phyloP scores from a whole-genome alignment of 2,797 vertebrate species.

The Coccyzus lansbergi region DNA sequence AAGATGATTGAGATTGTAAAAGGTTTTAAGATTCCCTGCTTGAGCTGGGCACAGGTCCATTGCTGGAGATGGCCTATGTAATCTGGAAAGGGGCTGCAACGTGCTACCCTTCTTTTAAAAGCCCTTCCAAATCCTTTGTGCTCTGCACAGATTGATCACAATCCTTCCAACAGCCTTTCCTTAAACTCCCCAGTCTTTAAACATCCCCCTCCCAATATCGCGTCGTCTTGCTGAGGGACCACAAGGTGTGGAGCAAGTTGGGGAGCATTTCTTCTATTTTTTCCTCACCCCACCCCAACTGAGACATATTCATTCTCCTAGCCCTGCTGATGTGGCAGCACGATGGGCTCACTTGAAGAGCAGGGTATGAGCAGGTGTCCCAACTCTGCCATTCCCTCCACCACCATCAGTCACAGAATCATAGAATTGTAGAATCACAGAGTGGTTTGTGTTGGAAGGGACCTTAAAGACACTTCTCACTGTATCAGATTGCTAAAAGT shows the following conservation, averaged over 20 bases:
- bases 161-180: neutral
- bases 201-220: rapidly evolving
- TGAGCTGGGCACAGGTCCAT: rapidly evolving
- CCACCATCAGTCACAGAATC: neutral
- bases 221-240: neutral
- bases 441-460: no score
- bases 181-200: neutral
- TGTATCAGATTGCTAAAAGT: no score
- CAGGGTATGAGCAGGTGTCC: neutral
- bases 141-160: neutral
- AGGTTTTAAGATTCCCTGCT: neutral
- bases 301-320: rapidly evolving
- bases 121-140: neutral
- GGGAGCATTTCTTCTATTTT: neutral
- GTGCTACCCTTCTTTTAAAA: neutral
- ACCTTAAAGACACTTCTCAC: no score
- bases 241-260: neutral
- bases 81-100: neutral
- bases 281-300: neutral
- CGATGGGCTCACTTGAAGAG: neutral
- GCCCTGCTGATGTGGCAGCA: rapidly evolving
- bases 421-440: no score
- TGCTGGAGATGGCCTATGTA: rapidly evolving
- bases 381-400: neutral
- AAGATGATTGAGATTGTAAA: rapidly evolving